Evolutionary conservation across 2,888 invertebrate species (phyloP), one percentile per base, ranked within the genome.

Genomic region (Spilarctia lutea): DNA sequence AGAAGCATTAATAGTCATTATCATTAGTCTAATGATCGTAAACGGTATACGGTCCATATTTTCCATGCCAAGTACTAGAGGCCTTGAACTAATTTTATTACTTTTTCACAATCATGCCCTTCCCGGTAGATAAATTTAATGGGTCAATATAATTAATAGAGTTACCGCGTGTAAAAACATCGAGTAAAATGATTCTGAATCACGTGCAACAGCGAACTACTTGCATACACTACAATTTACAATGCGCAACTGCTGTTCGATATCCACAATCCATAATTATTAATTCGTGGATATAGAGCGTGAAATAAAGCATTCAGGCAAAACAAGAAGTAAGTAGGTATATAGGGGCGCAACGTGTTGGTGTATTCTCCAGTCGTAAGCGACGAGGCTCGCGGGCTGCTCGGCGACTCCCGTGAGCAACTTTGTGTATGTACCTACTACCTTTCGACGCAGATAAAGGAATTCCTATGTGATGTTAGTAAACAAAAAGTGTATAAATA

Each of bases 401-500:
- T 85, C 83, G 81, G 78, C 84, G 81, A 82, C 83, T 85, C 81
- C 83, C 84, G 83, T 85, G 82, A 77, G 82, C 81, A 65, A 81
- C 80, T 76, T 83, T 80, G 81, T 83, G 83, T 82, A 81, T 84
- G 74, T 78, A 74, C 4, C 2, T 33, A 6, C 82, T 81, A 78
- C 78, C 83, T 83, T 80, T 86, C 89, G 86, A 87, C 82, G 87
- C 81, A 88, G 88, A 90, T 90, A 89, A 91, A 92, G 86, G 86
- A 89, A 90, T 90, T 89, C 88, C 85, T 90, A 89, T 93, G 94
- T 93, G 90, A 94, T 94, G 95, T 94, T 95, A 92, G 92, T 94
- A 94, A 94, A 95, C 92, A 95, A 92, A 92, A 93, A 93, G 92
- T 94, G 93, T 90, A 90, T 91, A 93, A 90, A 94, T 94, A 94